Conservation (phyloP, 2,113 vertebrate species). For the Uropsilus gracilis region DNA sequence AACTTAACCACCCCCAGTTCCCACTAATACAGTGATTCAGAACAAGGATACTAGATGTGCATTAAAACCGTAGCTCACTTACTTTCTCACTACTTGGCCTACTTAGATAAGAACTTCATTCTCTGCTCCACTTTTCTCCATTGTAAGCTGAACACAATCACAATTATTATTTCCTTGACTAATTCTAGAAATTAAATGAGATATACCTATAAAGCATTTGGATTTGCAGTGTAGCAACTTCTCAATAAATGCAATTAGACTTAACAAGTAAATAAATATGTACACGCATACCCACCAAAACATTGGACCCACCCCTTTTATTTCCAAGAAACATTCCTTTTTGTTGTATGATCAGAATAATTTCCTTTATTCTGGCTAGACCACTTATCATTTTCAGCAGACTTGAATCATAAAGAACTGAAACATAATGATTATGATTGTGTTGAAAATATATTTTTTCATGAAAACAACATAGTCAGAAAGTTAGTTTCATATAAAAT, state of each 20-base stretch:
- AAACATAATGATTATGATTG: background rate
- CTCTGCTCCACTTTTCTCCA: background rate
- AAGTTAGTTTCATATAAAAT: background rate
- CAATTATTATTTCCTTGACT: background rate
- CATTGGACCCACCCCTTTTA: no score
- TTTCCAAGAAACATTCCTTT: background rate
- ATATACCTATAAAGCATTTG: background rate
- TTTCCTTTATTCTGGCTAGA: background rate
- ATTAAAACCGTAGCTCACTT: background rate
- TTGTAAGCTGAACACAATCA: background rate
- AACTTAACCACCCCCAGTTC: background rate
- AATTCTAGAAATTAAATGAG: background rate
- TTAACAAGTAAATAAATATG: background rate
- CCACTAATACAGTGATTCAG: background rate
- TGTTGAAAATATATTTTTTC: background rate
- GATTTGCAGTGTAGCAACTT: background rate
- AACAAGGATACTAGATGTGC: accelerated
- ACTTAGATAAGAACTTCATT: background rate
- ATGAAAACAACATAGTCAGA: background rate
- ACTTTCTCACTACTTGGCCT: background rate
- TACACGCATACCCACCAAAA: background rate
- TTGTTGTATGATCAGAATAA: background rate
- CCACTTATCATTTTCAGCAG: background rate
- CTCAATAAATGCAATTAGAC: background rate
- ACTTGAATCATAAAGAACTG: background rate